These are phyloP conservation scores for Pyrrhosoma nymphula DNA, from an alignment of 2,888 invertebrate genomes.

Conservation along the genomic window DNA sequence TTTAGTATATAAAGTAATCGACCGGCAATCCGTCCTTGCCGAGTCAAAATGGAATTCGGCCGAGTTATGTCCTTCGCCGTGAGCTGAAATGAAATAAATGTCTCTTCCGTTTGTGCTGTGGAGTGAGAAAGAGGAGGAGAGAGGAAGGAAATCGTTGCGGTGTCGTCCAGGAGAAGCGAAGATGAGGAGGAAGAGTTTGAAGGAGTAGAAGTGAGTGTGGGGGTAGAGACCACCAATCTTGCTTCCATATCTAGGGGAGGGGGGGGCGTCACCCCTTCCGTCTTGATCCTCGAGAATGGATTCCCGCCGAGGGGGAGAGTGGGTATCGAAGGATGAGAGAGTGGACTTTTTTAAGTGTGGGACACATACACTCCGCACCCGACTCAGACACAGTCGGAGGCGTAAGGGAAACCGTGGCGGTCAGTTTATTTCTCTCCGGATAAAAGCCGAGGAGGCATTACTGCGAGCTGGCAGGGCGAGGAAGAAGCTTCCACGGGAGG, in stretches of 20 bases:
- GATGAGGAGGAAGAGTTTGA: not conserved
- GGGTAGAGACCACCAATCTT: not conserved
- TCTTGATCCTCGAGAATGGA: not conserved
- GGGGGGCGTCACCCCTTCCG: not conserved
- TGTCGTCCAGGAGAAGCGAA: not conserved
- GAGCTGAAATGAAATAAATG: not conserved
- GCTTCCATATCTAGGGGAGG: not conserved
- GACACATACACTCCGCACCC: not conserved
- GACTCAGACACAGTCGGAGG: not conserved
- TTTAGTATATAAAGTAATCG: not conserved
- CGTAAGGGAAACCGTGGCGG: not conserved
- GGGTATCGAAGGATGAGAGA: not conserved
- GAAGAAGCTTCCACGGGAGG: not conserved
- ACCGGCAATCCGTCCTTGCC: not conserved
- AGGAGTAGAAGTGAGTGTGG: not conserved
- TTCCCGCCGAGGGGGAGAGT: not conserved
- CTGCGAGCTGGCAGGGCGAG: not conserved
- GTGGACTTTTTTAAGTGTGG: constrained; percentile 21
- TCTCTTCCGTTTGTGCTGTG: not conserved
- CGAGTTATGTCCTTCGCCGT: constrained; percentile 16
- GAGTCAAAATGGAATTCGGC: not conserved
- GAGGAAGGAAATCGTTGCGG: no score
- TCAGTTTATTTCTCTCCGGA: constrained; percentile 10
- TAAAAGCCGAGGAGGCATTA: constrained; percentile 8
- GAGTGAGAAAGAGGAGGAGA: not conserved